Evolutionary conservation across 2,797 vertebrate genomes (phyloP), one percentile per base, ranked within the genome.

Genomic region (Avahi laniger): DNA sequence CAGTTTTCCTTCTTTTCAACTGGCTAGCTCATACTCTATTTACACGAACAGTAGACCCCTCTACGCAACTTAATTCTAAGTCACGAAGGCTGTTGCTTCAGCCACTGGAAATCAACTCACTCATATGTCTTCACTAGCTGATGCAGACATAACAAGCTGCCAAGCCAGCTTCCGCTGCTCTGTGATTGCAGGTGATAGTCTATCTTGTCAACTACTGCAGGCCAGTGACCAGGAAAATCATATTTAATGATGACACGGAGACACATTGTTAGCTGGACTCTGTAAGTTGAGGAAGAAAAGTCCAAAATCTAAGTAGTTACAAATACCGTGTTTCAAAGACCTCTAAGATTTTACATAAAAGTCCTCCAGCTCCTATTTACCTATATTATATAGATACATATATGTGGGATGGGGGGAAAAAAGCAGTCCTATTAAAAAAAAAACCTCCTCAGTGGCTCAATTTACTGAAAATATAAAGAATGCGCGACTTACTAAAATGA

Each of bases 121-220:
- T 99, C 99, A 0, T 99, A 99, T n/a, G 99, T 99, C 98, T 99
- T 99, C 98, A 99, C 99, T 89, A 99, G 99, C 97, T 99, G 99
- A 98, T 99, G 99, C 2, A 99, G 99, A 48, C 99, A 99, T 61
- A 99, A 98, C 86, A 99, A 99, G 98, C 99, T 99, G 90, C 99
- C 99, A 1, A 99, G 99, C 99, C 99, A 99, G 97, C 99, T 99
- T 92, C 99, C 99, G 11, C 99, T 99, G 98, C 99, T 99, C 97
- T 99, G 99, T 41, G 99, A 99, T 96, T 99, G 99, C 96, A 99
- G 98, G 97, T 99, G 99, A 97, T 99, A 98, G 88, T 99, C 98
- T 83, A 99, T 99, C 98, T 99, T 99, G 98, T 99, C 99, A n/a
- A 99, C 99, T 3, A 99, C 99, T 0, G 99, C 99, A 0, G 99